Evolutionary conservation across 2,888 invertebrate genomes (phyloP).

Genomic region (Coelopa pilipes): DNA sequence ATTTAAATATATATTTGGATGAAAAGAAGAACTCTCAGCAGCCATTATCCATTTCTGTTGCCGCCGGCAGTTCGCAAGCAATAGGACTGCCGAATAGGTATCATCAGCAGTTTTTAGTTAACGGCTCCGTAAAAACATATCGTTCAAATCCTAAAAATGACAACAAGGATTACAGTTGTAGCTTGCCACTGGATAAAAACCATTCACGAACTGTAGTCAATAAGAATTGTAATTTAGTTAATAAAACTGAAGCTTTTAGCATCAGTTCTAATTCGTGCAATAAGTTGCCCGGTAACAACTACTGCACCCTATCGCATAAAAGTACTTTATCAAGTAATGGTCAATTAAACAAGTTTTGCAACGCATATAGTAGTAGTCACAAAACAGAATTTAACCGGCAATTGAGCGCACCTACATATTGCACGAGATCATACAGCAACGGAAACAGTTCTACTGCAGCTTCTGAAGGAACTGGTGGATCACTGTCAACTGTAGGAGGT

Average conservation of each 20-base stretch:
- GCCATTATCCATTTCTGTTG: constrained; percentile 37
- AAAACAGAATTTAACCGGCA: constrained; percentile 67
- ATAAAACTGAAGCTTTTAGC: constrained; percentile 58
- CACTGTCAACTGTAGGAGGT: constrained; percentile 60
- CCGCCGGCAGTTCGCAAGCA: constrained; percentile 34
- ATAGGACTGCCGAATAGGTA: constrained; percentile 39
- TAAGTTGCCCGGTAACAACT: constrained; percentile 54
- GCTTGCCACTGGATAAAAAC: constrained; percentile 51
- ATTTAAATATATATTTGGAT: constrained; percentile 63
- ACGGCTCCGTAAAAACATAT: constrained; percentile 64
- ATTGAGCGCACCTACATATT: constrained; percentile 66
- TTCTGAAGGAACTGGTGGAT: constrained; percentile 52
- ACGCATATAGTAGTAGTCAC: constrained; percentile 63
- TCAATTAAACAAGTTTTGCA: constrained; percentile 63
- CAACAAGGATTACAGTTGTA: constrained; percentile 55
- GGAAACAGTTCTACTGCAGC: constrained; percentile 59
- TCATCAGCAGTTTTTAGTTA: constrained; percentile 56
- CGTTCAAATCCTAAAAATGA: constrained; percentile 54
- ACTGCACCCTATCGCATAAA: constrained; percentile 57
- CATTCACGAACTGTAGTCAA: constrained; percentile 59
- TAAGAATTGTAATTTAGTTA: constrained; percentile 63
- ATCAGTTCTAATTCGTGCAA: constrained; percentile 59
- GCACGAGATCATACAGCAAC: constrained; percentile 54
- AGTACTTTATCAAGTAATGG: constrained; percentile 64
- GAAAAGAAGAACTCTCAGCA: constrained; percentile 59